Percentiles rank a stretch among this genome's conserved stretches.
Evolutionary conservation across 2,113 vertebrate genomes (phyloP).

Genomic region (Recurvirostra avosetta): DNA sequence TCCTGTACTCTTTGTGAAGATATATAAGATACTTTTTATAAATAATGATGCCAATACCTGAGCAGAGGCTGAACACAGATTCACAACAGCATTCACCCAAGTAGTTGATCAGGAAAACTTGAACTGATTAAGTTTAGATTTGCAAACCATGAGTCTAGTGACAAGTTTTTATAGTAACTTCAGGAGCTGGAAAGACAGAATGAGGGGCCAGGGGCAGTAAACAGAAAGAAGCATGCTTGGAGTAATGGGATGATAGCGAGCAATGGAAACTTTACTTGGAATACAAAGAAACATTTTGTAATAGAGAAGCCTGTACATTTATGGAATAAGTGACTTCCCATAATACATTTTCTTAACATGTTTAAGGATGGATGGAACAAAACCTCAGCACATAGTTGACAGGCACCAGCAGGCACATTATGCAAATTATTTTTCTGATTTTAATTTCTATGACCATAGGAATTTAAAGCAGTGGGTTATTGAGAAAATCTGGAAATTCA

Average conservation of each 20-base stretch:
- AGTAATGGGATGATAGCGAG: neutral
- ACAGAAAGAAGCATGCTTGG: neutral
- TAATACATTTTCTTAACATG: neutral
- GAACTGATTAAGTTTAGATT: neutral
- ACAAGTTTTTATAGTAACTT: neutral
- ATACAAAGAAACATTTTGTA: neutral
- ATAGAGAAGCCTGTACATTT: neutral
- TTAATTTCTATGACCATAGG: neutral
- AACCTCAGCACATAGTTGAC: neutral
- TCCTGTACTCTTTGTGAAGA: neutral
- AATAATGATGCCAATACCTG: neutral
- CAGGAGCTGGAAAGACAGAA: neutral
- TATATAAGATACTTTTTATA: neutral
- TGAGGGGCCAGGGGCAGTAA: neutral
- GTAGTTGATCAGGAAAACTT: neutral
- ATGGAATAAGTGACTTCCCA: neutral
- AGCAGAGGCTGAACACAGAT: neutral
- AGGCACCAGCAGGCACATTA: neutral
- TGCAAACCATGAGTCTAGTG: neutral
- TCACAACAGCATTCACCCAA: neutral
- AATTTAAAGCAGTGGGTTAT: neutral
- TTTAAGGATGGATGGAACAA: neutral
- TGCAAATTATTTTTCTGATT: neutral
- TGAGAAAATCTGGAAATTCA: neutral
- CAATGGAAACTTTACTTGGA: neutral